Percentiles rank a stretch among this genome's conserved stretches.
These are phyloP conservation scores for Calonectris borealis DNA, from an alignment of 2,113 vertebrate genomes.

Conservation along the genomic window DNA sequence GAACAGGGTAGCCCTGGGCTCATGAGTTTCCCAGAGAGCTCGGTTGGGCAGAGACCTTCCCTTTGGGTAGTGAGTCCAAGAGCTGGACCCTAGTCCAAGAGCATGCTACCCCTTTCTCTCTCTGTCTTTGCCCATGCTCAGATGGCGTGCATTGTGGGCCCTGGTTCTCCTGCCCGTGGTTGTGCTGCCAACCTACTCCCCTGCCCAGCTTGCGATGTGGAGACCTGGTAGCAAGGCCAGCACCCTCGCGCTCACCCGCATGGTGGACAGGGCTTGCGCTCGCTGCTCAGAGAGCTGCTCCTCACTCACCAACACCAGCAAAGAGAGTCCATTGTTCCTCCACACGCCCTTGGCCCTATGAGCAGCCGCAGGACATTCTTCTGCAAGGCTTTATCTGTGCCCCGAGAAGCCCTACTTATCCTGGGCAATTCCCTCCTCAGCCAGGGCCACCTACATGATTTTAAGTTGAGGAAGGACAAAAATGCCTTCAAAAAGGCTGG, in stretches of 20 bases:
- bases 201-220: background rate
- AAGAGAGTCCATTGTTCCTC: background rate
- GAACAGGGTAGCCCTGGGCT: background rate
- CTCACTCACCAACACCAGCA: background rate
- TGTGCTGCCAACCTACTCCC: background rate
- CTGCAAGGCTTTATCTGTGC: background rate
- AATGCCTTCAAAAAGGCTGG: background rate
- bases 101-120: background rate
- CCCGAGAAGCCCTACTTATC: background rate
- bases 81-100: background rate
- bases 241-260: rapidly evolving
- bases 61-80: background rate
- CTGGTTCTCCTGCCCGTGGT: background rate
- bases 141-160: rapidly evolving
- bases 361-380: background rate
- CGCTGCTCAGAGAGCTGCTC: background rate
- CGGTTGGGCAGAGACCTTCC: background rate
- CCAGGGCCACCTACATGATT: background rate
- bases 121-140: background rate
- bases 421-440: background rate
- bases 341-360: rapidly evolving
- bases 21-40: background rate
- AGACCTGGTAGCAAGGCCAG: background rate
- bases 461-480: background rate
- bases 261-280: background rate